A percentile compares a stretch with the other conserved stretches of the same genome.
Evolutionary conservation across 1,140 invertebrate genomes (phyloP).

Genomic region (Bicyclus anynana): DNA sequence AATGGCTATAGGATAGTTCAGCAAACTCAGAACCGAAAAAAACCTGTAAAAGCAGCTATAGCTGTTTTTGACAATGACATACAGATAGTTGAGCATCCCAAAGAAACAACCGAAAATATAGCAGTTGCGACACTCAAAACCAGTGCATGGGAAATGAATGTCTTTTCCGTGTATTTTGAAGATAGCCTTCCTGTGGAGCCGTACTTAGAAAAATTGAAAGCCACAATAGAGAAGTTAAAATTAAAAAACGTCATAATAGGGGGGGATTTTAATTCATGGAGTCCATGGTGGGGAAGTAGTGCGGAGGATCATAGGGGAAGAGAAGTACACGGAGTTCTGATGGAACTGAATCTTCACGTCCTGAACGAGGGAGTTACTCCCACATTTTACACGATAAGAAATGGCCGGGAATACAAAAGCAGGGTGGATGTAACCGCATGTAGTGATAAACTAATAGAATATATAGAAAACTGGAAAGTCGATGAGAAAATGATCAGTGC

Average conservation of each 20-base stretch:
- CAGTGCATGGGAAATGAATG: conserved; percentile 2
- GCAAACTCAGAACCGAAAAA: not conserved
- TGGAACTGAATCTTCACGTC: conserved; percentile 17
- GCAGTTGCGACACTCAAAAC: not conserved
- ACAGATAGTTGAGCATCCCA: not conserved
- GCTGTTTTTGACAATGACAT: conserved; percentile 7
- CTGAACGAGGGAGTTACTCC: conserved; percentile 25
- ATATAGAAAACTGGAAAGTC: conserved; percentile 3
- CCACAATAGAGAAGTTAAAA: not conserved
- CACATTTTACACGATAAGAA: conserved; percentile 26
- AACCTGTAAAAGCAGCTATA: conserved; percentile 10
- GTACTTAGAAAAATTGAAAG: conserved; percentile 1
- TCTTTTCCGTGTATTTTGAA: conserved; percentile 6
- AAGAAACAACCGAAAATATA: conserved; percentile 14
- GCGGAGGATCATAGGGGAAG: conserved; percentile 13
- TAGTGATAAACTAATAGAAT: not conserved
- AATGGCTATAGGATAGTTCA: conserved; percentile 1
- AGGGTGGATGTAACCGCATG: conserved; percentile 22
- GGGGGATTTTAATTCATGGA: conserved; percentile 30
- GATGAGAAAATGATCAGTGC: not conserved
- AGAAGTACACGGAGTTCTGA: not conserved
- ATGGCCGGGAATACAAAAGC: conserved; percentile 8
- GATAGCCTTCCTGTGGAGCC: too few species aligned
- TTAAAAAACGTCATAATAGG: conserved; percentile 3
- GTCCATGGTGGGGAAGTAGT: conserved; percentile 26